phyloP scores from a whole-genome alignment of 2,888 invertebrate genomes.

The Clepsis dumicolana region DNA sequence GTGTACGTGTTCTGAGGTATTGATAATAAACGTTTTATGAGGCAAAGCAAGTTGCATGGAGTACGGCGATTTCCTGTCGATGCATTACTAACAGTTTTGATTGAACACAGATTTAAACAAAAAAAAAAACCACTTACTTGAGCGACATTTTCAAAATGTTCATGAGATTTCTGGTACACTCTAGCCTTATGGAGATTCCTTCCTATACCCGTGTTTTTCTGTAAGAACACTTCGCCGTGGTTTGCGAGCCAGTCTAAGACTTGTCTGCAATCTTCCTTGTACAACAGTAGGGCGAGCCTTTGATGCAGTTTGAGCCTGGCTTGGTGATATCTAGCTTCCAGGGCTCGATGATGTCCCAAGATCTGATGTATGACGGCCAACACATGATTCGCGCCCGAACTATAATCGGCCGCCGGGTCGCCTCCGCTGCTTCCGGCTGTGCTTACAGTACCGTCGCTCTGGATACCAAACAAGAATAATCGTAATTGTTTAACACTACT shows the following conservation, averaged over 20 bases:
- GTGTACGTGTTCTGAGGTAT: slow-evolving; percentile 96
- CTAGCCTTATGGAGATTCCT: slow-evolving; percentile 97
- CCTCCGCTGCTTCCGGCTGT: slow-evolving; percentile 88
- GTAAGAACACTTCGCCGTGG: slow-evolving; percentile 98
- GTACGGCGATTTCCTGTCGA: no score
- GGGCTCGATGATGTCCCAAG: slow-evolving; percentile 95
- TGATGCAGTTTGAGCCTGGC: slow-evolving; percentile 98
- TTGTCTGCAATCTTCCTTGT: slow-evolving; percentile 99
- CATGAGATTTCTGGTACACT: slow-evolving; percentile 98
- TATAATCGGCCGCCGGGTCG: slow-evolving; percentile 97
- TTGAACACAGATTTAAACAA: background rate
- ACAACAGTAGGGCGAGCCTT: slow-evolving; percentile 94
- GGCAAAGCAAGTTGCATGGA: background rate
- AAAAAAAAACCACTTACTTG: slow-evolving; percentile 88
- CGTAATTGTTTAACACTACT: background rate
- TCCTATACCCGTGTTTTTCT: slow-evolving; percentile 98
- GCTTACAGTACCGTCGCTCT: slow-evolving; percentile 81
- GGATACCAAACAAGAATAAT: slow-evolving; percentile 22
- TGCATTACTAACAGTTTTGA: no score
- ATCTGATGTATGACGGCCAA: slow-evolving; percentile 98
- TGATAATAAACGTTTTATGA: background rate
- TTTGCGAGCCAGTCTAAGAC: slow-evolving; percentile 98
- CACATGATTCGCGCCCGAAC: slow-evolving; percentile 98
- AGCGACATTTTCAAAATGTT: slow-evolving; percentile 99
- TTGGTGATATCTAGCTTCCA: slow-evolving; percentile 98